Percentiles rank a stretch among this genome's conserved stretches.
These are phyloP conservation scores for Microcebus murinus DNA, from an alignment of 2,113 vertebrate species.

Conservation along the genomic window DNA sequence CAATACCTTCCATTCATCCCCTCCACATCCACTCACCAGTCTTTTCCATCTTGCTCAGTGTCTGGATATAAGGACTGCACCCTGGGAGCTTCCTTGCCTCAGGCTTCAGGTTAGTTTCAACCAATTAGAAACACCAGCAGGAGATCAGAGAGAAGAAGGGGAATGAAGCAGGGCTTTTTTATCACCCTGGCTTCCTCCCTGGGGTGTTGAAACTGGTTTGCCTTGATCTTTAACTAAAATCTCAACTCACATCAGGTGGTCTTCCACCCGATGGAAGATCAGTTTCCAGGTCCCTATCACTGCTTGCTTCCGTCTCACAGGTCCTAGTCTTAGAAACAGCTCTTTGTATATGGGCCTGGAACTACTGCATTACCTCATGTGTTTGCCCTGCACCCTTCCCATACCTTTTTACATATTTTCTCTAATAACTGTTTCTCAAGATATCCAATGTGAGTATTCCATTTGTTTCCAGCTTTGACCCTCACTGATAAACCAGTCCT, in stretches of 20 bases:
- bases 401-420: neutral
- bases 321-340: neutral
- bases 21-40: neutral
- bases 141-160: neutral
- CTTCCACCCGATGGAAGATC: accelerated
- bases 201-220: neutral
- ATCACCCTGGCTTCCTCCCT: neutral
- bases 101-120: neutral
- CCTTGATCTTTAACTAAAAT: neutral
- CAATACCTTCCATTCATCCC: accelerated
- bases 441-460: neutral
- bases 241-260: neutral
- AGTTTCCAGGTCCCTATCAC: neutral
- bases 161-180: neutral
- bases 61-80: neutral
- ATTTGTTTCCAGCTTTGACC: neutral
- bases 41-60: neutral
- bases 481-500: neutral
- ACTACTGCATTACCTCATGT: neutral
- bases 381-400: neutral
- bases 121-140: neutral
- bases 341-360: neutral
- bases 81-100: neutral
- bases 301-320: too few species aligned
- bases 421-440: neutral